Percentiles rank a stretch among this genome's conserved stretches.
phyloP scores from a whole-genome alignment of 2,113 vertebrate species.

The Sarotherodon lohbergeri region DNA sequence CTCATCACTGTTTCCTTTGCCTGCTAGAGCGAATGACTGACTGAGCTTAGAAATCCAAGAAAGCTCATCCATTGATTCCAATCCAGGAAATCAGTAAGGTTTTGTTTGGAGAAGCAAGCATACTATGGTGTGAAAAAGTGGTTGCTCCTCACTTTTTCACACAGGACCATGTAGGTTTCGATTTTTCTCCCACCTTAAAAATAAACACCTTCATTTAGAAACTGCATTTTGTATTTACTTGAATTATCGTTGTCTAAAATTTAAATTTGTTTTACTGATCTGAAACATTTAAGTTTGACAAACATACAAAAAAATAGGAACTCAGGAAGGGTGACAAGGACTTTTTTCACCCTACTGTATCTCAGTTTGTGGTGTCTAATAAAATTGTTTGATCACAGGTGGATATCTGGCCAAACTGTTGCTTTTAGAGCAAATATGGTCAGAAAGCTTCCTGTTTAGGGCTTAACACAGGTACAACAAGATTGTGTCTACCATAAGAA shows the following conservation, averaged over 20 bases:
- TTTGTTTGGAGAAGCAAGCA: fast-evolving
- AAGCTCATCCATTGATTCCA: too few species aligned
- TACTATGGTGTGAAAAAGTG: background rate
- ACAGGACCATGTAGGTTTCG: fast-evolving
- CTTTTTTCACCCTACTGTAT: fast-evolving
- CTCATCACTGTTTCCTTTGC: background rate
- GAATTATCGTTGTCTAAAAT: background rate
- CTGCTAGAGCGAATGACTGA: background rate
- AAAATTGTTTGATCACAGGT: background rate
- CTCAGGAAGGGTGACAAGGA: too few species aligned
- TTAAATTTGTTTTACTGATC: background rate
- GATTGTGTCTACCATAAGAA: too few species aligned
- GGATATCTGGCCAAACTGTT: background rate
- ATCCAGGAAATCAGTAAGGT: background rate
- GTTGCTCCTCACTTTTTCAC: fast-evolving
- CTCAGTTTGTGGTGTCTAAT: background rate
- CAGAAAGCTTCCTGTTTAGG: background rate
- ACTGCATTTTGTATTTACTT: background rate
- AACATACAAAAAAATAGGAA: too few species aligned
- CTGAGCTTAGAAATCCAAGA: background rate
- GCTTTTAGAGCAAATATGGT: too few species aligned
- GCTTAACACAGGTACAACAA: background rate
- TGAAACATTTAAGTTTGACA: background rate
- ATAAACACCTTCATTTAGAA: background rate
- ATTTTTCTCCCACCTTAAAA: background rate